A percentile compares a stretch with the other conserved stretches of the same genome.
Evolutionary conservation across 2,113 vertebrate genomes (phyloP).

Genomic region (Xiphias gladius): DNA sequence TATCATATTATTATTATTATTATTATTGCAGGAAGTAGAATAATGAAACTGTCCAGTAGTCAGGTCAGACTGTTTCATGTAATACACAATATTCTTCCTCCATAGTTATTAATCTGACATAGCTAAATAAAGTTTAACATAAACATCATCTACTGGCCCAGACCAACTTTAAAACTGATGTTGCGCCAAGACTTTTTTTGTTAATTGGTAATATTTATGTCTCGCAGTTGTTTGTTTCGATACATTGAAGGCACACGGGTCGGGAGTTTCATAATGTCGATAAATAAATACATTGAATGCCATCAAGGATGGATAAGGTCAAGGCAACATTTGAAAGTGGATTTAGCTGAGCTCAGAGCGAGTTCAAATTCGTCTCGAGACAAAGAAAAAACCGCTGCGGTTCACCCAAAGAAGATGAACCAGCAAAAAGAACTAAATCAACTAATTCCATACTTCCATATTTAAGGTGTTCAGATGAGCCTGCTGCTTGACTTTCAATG

Average conservation of each 20-base stretch:
- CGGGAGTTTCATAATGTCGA: background rate
- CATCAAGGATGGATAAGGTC: background rate
- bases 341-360: background rate
- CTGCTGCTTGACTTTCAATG: background rate
- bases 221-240: background rate
- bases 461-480: background rate
- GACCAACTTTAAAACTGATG: too few relatives aligned
- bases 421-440: background rate
- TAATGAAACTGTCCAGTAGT: too few relatives aligned
- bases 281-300: background rate
- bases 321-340: background rate
- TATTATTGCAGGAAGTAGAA: too few relatives aligned
- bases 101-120: too few relatives aligned
- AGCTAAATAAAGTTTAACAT: too few relatives aligned
- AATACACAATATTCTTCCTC: too few relatives aligned
- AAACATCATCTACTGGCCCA: too few relatives aligned
- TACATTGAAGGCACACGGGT: background rate
- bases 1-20: too few relatives aligned
- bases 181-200: too few relatives aligned
- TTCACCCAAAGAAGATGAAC: background rate
- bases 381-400: background rate
- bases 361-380: background rate
- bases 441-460: background rate
- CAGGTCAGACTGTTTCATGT: too few relatives aligned
- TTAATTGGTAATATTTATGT: too few relatives aligned